phyloP scores from a whole-genome alignment of 2,888 invertebrate species.

The Platycnemis pennipes region DNA sequence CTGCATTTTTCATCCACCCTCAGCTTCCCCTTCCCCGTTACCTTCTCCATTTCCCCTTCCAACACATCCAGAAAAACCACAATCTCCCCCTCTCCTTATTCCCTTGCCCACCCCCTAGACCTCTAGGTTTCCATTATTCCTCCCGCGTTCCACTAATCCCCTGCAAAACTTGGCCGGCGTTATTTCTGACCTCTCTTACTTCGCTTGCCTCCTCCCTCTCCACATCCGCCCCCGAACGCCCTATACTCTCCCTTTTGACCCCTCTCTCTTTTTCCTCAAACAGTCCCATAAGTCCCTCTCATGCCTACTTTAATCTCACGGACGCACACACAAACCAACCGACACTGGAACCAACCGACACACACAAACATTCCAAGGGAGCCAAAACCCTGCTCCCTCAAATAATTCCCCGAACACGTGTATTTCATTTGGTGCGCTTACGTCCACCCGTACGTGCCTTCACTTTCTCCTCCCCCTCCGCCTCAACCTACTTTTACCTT shows the following conservation, averaged over 20 bases:
- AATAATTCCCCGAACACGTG: constrained; percentile 5
- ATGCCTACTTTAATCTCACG: not conserved
- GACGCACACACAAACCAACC: not conserved
- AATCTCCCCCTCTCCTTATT: not conserved
- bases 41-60: not conserved
- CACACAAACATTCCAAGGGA: not conserved
- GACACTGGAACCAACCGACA: not conserved
- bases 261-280: not conserved
- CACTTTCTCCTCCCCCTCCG: not conserved
- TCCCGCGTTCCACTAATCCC: not conserved
- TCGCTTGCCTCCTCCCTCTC: not conserved
- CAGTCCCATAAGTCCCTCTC: not conserved
- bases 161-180: not conserved
- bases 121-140: not conserved
- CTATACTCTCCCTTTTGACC: too few species aligned
- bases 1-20: not conserved
- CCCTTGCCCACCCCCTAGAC: not conserved
- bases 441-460: not conserved
- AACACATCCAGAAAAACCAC: not conserved
- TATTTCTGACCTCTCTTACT: not conserved
- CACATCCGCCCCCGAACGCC: too few species aligned
- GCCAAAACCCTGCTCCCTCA: not conserved
- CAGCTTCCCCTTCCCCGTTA: not conserved
- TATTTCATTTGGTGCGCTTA: not conserved
- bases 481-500: not conserved